A percentile compares a stretch with the other conserved stretches of the same genome.
Evolutionary conservation across 2,797 vertebrate genomes (phyloP).

Genomic region (Phoeniculus purpureus): DNA sequence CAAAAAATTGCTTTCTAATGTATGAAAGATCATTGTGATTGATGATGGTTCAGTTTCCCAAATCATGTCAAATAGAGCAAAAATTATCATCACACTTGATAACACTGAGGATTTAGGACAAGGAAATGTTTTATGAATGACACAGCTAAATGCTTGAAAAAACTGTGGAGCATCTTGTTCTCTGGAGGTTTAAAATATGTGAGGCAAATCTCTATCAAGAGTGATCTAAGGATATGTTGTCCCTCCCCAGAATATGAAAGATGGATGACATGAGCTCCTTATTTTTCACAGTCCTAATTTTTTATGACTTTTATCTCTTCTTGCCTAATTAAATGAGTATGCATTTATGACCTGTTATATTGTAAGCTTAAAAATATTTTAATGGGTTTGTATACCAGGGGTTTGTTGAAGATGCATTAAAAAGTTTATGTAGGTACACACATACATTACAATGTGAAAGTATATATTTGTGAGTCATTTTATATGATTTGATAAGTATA

Average conservation of each 20-base stretch:
- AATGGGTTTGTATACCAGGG: not conserved
- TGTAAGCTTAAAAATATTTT: not conserved
- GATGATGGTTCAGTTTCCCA: not conserved
- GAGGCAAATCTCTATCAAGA: not conserved
- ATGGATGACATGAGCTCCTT: not conserved
- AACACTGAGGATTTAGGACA: not conserved
- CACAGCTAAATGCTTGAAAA: not conserved
- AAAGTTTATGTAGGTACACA: not conserved
- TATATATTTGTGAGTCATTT: not conserved
- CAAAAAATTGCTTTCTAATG: not conserved
- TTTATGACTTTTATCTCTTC: not conserved
- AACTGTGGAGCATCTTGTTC: not conserved
- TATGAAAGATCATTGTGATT: not conserved
- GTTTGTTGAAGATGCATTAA: not conserved
- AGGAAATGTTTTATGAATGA: not conserved
- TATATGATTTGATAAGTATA: not conserved
- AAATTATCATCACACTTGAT: not conserved
- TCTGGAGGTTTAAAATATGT: not conserved
- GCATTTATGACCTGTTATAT: not conserved
- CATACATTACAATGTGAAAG: not conserved
- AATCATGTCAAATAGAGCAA: not conserved
- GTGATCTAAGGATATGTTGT: not conserved
- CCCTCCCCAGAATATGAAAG: not conserved
- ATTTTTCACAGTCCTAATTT: not conserved
- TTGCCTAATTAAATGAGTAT: not conserved